Conservation (phyloP, 2,888 invertebrate species). For the Lapara coniferarum region DNA sequence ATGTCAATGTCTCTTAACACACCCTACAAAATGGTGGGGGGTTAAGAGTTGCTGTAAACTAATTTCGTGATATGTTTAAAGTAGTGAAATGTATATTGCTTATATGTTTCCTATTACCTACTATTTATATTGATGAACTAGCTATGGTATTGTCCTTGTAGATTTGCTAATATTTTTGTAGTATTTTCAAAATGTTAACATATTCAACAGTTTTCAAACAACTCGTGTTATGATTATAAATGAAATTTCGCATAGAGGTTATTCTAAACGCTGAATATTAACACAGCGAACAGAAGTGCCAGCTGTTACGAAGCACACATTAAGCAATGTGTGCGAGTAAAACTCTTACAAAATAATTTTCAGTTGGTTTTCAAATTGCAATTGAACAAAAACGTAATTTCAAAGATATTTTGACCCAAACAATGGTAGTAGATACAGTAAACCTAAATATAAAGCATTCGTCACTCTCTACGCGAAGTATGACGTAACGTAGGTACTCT, state of each 20-base stretch:
- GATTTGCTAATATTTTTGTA: neutral
- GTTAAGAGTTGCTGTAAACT: slow-evolving; percentile 13
- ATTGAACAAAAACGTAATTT: slow-evolving; percentile 13
- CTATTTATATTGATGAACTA: neutral
- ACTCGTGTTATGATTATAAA: neutral
- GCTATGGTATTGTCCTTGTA: neutral
- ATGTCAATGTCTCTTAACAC: slow-evolving; percentile 21
- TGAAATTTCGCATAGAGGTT: neutral
- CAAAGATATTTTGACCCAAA: slow-evolving; percentile 20
- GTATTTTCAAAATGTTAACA: neutral
- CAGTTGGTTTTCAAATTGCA: slow-evolving; percentile 22
- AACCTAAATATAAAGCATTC: slow-evolving; percentile 3
- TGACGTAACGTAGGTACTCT: neutral
- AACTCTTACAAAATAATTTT: slow-evolving; percentile 28
- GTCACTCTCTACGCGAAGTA: neutral
- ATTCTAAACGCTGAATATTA: slow-evolving; percentile 19
- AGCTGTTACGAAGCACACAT: slow-evolving; percentile 23
- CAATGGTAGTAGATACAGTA: neutral
- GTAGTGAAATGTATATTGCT: neutral
- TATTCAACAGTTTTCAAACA: neutral
- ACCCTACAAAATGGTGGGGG: slow-evolving; percentile 2
- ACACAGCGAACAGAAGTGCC: neutral
- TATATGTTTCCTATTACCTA: neutral
- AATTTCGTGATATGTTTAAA: slow-evolving; percentile 1
- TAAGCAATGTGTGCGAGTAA: slow-evolving; percentile 24